Base-by-base conservation (phyloP, 2,797 vertebrate species). In the Potorous gilbertii region DNA sequence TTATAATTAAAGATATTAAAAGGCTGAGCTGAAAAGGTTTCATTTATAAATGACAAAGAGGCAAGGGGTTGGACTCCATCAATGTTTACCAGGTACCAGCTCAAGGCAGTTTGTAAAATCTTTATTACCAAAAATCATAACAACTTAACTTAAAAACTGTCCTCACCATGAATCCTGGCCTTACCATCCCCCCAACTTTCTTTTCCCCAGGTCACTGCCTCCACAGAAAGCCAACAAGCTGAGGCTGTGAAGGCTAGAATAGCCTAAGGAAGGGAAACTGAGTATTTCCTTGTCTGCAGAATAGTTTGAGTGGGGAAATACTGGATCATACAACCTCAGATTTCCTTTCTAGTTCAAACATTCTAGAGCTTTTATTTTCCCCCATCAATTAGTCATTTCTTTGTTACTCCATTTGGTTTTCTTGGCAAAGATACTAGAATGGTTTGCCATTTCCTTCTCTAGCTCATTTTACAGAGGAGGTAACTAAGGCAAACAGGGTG, bases 21-120 rank as follows among this genome's bases (percentile, higher is more conserved):
- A 0, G 52, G 56, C 29, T 8, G 4, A 0, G 0, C 0, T 18
- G 55, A 46, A 81, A 59, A 50, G 55, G 14, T 91, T 92, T 74
- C 54, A 10, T 54, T 46, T 50, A 2, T 55, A 34, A 92, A n/a
- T 0, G 0, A 3, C 50, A 12, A 12, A 11, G 92, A 16, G 29
- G 90, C 31, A 92, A 59, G 16, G 0, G 31, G 74, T 81, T 81
- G 66, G 16, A 46, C 18, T 81, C 40, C 40, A 81, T 81, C 40
- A 14, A 1, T 11, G 74, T 81, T 46, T 14, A 46, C 21, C n/a
- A 46, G 74, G 9, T 81, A 81, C 40, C n/a, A 46, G 74, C n/a
- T 81, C 74, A 81, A 81, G 66, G 40, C 74, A 81, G 29, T 81
- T 24, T 81, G 40, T 2, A 81, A 74, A 74, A 21, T 74, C n/a